phyloP scores from a whole-genome alignment of 2,888 invertebrate genomes.

The Clanis bilineata region DNA sequence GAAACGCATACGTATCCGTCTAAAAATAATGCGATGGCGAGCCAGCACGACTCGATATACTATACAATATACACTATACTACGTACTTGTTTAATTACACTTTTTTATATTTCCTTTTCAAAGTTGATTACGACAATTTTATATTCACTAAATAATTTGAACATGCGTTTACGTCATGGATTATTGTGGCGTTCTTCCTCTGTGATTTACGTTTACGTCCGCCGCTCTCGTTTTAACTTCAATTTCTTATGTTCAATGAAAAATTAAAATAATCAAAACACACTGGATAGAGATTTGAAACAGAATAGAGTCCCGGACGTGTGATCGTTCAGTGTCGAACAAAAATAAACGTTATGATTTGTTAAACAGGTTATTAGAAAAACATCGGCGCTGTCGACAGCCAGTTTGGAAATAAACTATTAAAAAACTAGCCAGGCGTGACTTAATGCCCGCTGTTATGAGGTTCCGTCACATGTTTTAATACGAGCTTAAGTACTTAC shows the following conservation, averaged over 20 bases:
- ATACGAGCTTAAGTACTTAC: not conserved
- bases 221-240: constrained; percentile 47
- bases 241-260: constrained; percentile 62
- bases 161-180: constrained; percentile 30
- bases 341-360: constrained; percentile 78
- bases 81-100: constrained; percentile 23
- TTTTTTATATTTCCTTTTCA: constrained; percentile 36
- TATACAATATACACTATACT: constrained; percentile 12
- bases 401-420: constrained; percentile 60
- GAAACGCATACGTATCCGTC: constrained; percentile 20
- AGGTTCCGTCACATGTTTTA: constrained; percentile 11
- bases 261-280: constrained; percentile 73
- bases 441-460: not conserved
- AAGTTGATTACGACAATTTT: constrained; percentile 34
- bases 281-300: constrained; percentile 69
- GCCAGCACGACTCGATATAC: not conserved
- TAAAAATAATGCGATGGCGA: constrained; percentile 4
- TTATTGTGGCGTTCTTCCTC: constrained; percentile 34
- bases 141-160: constrained; percentile 23
- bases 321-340: constrained; percentile 74
- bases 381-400: constrained; percentile 68
- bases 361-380: constrained; percentile 76
- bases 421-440: constrained; percentile 46
- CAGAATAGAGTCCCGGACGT: constrained; percentile 75
- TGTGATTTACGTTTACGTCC: constrained; percentile 33